phyloP scores from a whole-genome alignment of 2,113 vertebrate species.

The Sapajus apella region DNA sequence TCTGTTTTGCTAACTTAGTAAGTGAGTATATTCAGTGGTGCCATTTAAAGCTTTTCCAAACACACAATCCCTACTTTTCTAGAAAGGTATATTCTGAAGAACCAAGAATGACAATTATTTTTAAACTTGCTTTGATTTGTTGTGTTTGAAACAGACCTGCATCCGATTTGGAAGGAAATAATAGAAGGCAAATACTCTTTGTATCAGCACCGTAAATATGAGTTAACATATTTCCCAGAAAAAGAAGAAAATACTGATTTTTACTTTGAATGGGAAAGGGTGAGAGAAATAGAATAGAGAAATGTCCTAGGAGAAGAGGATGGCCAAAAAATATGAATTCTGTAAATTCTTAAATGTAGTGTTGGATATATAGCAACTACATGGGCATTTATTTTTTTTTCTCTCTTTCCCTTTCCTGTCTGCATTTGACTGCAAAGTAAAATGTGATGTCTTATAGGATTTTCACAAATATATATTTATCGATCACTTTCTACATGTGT shows the following conservation, averaged over 20 bases:
- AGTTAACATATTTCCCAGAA: not conserved
- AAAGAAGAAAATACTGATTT: not conserved
- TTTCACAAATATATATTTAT: not conserved
- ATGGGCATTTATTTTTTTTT: fast-evolving
- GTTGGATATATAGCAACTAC: not conserved
- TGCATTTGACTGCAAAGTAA: not conserved
- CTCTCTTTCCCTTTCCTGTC: not conserved
- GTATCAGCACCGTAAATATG: not conserved
- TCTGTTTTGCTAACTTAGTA: not conserved
- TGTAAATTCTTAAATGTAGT: not conserved
- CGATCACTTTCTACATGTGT: not conserved
- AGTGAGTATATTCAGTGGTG: not conserved
- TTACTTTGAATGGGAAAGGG: not conserved
- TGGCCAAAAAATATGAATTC: not conserved
- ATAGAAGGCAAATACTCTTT: not conserved
- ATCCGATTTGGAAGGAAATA: not conserved
- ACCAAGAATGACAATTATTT: not conserved
- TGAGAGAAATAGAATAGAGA: not conserved
- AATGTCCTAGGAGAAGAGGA: not conserved
- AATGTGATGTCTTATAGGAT: not conserved
- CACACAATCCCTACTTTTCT: not conserved
- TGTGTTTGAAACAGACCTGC: not conserved
- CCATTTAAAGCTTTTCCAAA: conserved; percentile 3
- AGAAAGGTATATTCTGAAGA: not conserved
- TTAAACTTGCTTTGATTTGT: conserved; percentile 9